Conservation (phyloP, 2,888 invertebrate genomes). For the Dasysyrphus albostriatus region DNA sequence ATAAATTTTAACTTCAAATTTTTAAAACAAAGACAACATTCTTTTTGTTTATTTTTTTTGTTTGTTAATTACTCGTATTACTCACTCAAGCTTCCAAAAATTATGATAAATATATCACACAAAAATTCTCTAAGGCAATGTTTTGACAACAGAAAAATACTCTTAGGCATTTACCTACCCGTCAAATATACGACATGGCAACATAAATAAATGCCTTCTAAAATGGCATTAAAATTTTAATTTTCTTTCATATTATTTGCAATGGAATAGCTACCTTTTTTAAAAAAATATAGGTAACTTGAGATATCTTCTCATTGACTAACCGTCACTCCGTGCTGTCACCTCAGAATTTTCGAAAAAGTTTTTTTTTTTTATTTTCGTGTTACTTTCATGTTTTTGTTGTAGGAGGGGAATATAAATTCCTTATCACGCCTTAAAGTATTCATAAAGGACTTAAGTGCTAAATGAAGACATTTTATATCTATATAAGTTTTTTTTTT, state of each 20-base stretch:
- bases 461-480: constrained; percentile 70
- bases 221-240: constrained; percentile 58
- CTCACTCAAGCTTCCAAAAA: background rate
- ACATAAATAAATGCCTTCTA: constrained; percentile 45
- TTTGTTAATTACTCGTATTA: constrained; percentile 10
- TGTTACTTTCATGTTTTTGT: background rate
- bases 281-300: background rate
- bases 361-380: background rate
- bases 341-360: constrained; percentile 10
- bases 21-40: background rate
- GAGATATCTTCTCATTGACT: constrained; percentile 1
- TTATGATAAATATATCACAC: constrained; percentile 16
- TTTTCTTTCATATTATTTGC: constrained; percentile 28
- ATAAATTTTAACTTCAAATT: background rate
- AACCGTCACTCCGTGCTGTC: constrained; percentile 20
- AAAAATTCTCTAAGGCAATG: constrained; percentile 8
- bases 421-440: constrained; percentile 71
- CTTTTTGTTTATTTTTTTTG: background rate
- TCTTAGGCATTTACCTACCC: constrained; percentile 17
- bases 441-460: constrained; percentile 72
- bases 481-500: constrained; percentile 37
- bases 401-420: constrained; percentile 40
- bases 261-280: background rate
- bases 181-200: constrained; percentile 36
- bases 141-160: constrained; percentile 7